Evolutionary conservation across 2,888 invertebrate genomes (phyloP), one percentile per base, ranked within the genome.

Genomic region (Melolontha melolontha): DNA sequence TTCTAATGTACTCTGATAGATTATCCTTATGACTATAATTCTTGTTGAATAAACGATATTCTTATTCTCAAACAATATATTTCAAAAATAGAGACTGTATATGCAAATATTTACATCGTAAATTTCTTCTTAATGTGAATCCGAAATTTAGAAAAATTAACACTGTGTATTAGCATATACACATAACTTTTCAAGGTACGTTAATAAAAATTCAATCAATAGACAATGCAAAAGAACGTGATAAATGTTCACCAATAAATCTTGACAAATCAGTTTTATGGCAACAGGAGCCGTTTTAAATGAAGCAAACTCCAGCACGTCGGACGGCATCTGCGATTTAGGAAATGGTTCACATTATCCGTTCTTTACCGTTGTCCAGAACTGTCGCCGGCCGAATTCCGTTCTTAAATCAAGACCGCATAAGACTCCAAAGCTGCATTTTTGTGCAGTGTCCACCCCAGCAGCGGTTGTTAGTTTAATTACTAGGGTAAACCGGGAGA

Each of bases 401-500:
- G 74, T 73, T 76, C 79, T 78, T 79, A 79, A 79, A 79, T 77
- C 78, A 76, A 74, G 75, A 72, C 69, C 70, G 71, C 76, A 77
- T 78, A 78, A 78, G 78, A 77, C 76, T 75, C 72, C 75, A 75
- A 78, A 79, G 75, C 78, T 75, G 76, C 75, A 76, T 77, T 77
- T 77, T 77, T 77, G 72, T 76, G 75, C 75, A 75, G 52, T 77
- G 79, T 79, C 79, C 79, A 78, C 79, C 79, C 79, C 74, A 75
- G 77, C 71, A 27, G 59, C 59, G 77, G 79, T 80, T 79, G 80
- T 81, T 80, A 79, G 80, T 80, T 81, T 82, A 82, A 82, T 81
- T 82, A 80, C 79, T 76, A 73, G 79, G 80, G 79, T 78, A 75
- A 78, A 79, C 76, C 75, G 76, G 75, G 74, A 75, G 74, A 72